phyloP scores from a whole-genome alignment of 2,888 invertebrate genomes.

The Ormyrus thymus region DNA sequence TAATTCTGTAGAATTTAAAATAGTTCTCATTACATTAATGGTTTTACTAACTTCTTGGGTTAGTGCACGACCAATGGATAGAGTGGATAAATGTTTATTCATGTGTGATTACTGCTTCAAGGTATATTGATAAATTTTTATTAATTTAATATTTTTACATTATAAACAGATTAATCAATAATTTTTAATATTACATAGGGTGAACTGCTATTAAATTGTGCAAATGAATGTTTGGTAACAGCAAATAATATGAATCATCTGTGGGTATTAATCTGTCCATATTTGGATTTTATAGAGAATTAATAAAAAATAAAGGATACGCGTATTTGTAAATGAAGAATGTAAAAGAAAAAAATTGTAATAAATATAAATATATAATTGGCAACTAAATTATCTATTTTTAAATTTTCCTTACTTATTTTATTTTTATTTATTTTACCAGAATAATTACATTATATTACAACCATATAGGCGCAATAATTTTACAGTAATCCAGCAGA shows the following conservation, averaged over 20 bases:
- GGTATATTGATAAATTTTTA: slow-evolving; percentile 40
- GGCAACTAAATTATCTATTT: slow-evolving; percentile 6
- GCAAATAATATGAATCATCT: slow-evolving; percentile 26
- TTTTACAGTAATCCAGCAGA: too few relatives aligned
- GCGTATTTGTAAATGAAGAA: too few relatives aligned
- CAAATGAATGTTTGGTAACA: slow-evolving; percentile 41
- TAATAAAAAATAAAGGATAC: slow-evolving; percentile 26
- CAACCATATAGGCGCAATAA: too few relatives aligned
- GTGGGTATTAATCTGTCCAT: slow-evolving; percentile 25
- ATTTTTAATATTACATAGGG: slow-evolving; percentile 31
- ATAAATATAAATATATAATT: slow-evolving; percentile 25
- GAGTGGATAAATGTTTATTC: slow-evolving; percentile 36
- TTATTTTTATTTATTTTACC: too few relatives aligned
- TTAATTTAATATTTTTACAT: slow-evolving; percentile 33
- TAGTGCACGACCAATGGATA: slow-evolving; percentile 20
- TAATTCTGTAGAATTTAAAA: slow-evolving; percentile 18
- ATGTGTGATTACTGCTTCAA: slow-evolving; percentile 36
- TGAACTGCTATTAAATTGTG: slow-evolving; percentile 40
- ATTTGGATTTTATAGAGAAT: slow-evolving; percentile 29
- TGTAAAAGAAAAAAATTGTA: slow-evolving; percentile 13
- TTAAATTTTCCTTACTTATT: slow-evolving; percentile 3
- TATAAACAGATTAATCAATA: slow-evolving; percentile 27
- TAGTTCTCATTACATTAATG: slow-evolving; percentile 5
- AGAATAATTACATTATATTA: too few relatives aligned
- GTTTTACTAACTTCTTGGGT: slow-evolving; percentile 5